Percentiles rank a stretch among this genome's conserved stretches.
These are phyloP conservation scores for Cyrtodaria siliqua DNA, from an alignment of 2,888 invertebrate genomes.

Conservation along the genomic window DNA sequence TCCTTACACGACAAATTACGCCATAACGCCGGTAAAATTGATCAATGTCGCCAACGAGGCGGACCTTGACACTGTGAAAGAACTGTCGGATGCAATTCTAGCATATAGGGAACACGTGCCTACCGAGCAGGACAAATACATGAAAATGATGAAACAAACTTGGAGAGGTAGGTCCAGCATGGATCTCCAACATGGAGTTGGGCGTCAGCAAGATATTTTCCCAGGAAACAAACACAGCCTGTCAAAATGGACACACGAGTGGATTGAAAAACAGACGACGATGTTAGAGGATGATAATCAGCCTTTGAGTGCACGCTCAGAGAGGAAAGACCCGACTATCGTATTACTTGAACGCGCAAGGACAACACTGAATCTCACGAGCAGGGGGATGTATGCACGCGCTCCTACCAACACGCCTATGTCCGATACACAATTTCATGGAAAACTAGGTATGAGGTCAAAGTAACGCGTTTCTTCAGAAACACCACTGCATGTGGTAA, in stretches of 20 bases:
- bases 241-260: conserved; percentile 31
- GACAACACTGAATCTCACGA: background rate
- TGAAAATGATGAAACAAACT: conserved; percentile 27
- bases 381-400: background rate
- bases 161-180: background rate
- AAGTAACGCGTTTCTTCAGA: no score
- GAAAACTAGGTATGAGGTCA: no score
- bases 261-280: conserved; percentile 18
- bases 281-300: background rate
- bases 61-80: conserved; percentile 28
- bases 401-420: background rate
- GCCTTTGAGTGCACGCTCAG: background rate
- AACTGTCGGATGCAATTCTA: conserved; percentile 45
- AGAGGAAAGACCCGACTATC: background rate
- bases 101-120: conserved; percentile 23
- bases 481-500: no score
- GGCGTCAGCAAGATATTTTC: no score
- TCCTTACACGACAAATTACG: conserved; percentile 38
- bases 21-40: conserved; percentile 21
- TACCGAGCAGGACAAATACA: conserved; percentile 26
- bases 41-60: conserved; percentile 3
- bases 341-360: background rate
- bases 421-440: background rate
- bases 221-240: background rate
- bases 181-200: background rate